Percentiles rank a stretch among this genome's conserved stretches.
Evolutionary conservation across 2,888 invertebrate species (phyloP).

Genomic region (Drosophila macrospina): DNA sequence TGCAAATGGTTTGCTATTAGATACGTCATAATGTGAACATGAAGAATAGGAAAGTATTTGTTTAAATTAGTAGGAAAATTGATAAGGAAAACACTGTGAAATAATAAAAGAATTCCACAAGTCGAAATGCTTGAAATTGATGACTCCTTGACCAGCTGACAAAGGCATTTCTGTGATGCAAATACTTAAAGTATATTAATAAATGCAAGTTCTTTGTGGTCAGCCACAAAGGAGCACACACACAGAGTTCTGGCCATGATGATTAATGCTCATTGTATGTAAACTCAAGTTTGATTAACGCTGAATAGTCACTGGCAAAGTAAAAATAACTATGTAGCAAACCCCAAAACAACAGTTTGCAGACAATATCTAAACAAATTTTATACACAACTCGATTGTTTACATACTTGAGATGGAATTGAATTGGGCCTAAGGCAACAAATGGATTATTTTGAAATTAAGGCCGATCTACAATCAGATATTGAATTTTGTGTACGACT

Average conservation of each 20-base stretch:
- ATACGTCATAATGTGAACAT: neutral
- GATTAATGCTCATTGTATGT: constrained; percentile 38
- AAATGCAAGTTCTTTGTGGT: constrained; percentile 26
- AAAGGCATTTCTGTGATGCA: constrained; percentile 20
- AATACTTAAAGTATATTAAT: constrained; percentile 9
- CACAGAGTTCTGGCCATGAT: neutral
- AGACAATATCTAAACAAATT: constrained; percentile 12
- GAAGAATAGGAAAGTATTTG: neutral
- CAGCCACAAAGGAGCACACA: constrained; percentile 21
- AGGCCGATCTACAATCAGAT: neutral
- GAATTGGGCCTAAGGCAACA: constrained; percentile 26
- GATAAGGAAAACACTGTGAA: neutral
- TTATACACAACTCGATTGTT: constrained; percentile 20
- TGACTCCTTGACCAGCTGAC: constrained; percentile 35
- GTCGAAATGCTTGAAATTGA: neutral
- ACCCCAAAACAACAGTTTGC: constrained; percentile 3
- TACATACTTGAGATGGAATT: constrained; percentile 32
- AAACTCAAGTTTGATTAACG: constrained; percentile 4
- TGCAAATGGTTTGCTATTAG: neutral
- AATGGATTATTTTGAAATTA: constrained; percentile 2
- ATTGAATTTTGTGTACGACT: constrained; percentile 7
- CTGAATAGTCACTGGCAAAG: constrained; percentile 6
- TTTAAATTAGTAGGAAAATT: neutral
- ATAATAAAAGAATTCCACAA: no score
- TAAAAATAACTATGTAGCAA: constrained; percentile 2